A percentile compares a stretch with the other conserved stretches of the same genome.
These are phyloP conservation scores for Callimorpha dominula DNA, from an alignment of 2,888 invertebrate species.

Conservation along the genomic window DNA sequence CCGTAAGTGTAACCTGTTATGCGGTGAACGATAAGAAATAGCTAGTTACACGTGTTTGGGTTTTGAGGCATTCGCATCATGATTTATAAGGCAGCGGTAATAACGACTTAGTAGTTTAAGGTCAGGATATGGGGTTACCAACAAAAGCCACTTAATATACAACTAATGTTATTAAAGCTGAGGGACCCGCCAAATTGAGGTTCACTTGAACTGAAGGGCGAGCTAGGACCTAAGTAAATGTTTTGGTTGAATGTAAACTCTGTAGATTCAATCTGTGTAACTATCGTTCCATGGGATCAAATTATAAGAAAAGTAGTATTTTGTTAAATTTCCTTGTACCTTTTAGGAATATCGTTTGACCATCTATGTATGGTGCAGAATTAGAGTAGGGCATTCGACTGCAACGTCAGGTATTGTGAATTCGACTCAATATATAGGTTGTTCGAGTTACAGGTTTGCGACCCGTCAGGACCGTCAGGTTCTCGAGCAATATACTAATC, in stretches of 20 bases:
- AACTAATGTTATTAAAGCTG: neutral
- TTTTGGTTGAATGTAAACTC: neutral
- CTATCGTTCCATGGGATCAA: neutral
- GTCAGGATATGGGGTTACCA: neutral
- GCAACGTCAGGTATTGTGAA: no score
- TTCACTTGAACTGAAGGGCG: neutral
- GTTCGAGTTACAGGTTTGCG: no score
- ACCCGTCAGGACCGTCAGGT: no score
- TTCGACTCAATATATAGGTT: no score
- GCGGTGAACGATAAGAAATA: slow-evolving; percentile 24
- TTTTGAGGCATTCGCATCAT: neutral
- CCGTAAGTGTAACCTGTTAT: slow-evolving; percentile 22
- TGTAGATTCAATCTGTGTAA: neutral
- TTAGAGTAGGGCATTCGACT: no score
- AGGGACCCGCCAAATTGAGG: neutral
- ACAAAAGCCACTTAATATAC: neutral
- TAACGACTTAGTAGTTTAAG: neutral
- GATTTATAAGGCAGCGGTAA: neutral
- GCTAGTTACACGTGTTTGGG: slow-evolving; percentile 18
- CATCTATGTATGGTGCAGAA: no score
- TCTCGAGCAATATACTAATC: no score
- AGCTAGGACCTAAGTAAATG: neutral
- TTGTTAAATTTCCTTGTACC: no score
- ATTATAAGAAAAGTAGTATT: neutral
- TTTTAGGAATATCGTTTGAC: no score